phyloP scores from a whole-genome alignment of 2,888 invertebrate species.

The Drosophila meridiana region DNA sequence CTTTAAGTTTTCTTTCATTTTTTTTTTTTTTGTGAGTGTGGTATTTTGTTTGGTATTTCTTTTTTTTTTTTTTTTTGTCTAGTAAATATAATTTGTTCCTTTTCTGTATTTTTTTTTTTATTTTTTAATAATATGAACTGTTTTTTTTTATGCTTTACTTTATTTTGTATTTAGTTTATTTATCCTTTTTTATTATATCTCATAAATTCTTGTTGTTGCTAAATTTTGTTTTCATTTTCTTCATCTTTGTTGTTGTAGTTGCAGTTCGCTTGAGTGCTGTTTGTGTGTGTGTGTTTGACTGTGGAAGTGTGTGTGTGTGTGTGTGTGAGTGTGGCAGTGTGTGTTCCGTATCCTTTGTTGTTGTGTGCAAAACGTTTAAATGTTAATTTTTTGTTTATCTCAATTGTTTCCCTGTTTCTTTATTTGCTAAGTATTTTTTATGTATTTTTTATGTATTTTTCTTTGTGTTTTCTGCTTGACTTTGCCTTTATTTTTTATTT shows the following conservation, averaged over 20 bases:
- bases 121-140: conserved; percentile 50
- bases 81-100: conserved; percentile 73
- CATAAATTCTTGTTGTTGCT: conserved; percentile 82
- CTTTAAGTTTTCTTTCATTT: conserved; percentile 58
- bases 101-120: conserved; percentile 10
- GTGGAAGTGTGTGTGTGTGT: conserved; percentile 25
- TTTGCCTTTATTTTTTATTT: conserved; percentile 51
- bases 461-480: conserved; percentile 47
- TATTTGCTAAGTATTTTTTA: conserved; percentile 75
- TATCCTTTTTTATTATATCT: conserved; percentile 68
- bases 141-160: conserved; percentile 38
- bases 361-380: conserved; percentile 74
- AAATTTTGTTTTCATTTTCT: conserved; percentile 72
- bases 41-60: conserved; percentile 18
- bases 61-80: conserved; percentile 56
- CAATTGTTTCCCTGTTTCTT: conserved; percentile 83
- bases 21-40: conserved; percentile 41
- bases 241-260: conserved; percentile 36
- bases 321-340: conserved; percentile 32
- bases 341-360: conserved; percentile 34
- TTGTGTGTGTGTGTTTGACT: conserved; percentile 3
- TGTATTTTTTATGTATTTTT: conserved; percentile 31
- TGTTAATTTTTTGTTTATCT: conserved; percentile 76
- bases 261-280: conserved; percentile 43
- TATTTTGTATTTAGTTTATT: conserved; percentile 58